These are phyloP conservation scores for Urocynchramus pylzowi DNA, from an alignment of 2,113 vertebrate genomes.

Conservation along the genomic window DNA sequence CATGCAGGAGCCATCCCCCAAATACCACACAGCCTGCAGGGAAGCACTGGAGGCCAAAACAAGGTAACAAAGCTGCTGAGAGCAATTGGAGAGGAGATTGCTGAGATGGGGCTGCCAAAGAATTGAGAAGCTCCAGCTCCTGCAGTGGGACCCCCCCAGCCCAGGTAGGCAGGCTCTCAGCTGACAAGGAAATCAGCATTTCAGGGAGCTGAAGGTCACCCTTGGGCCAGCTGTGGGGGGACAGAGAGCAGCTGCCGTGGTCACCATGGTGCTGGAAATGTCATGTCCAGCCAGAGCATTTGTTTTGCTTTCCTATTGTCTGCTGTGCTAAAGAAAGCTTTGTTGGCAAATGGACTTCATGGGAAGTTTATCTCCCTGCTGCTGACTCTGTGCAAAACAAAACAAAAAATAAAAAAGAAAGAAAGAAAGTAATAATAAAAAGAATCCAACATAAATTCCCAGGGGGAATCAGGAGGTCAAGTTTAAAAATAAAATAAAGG, in stretches of 20 bases:
- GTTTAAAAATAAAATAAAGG: background rate
- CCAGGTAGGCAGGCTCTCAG: background rate
- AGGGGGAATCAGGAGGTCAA: slow-evolving; percentile 13
- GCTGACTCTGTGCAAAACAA: background rate
- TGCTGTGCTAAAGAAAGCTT: background rate
- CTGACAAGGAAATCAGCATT: background rate
- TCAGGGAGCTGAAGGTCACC: background rate
- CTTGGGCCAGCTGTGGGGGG: background rate
- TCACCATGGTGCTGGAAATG: slow-evolving; percentile 3
- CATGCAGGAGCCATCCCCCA: background rate
- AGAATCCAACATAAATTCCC: background rate
- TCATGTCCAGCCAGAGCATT: background rate
- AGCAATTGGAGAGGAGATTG: background rate
- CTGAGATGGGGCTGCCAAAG: background rate
- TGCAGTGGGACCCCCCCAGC: background rate
- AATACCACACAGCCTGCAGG: background rate
- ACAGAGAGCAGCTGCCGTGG: background rate
- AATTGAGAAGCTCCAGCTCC: background rate
- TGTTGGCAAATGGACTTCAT: background rate
- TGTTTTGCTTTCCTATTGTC: background rate
- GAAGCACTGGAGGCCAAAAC: background rate
- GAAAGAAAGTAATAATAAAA: background rate
- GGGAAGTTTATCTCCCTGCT: slow-evolving; percentile 26
- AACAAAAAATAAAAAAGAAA: background rate
- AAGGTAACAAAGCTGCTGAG: background rate